Base-by-base conservation (phyloP, 2,113 vertebrate genomes). In the Oreocharis arfaki region DNA sequence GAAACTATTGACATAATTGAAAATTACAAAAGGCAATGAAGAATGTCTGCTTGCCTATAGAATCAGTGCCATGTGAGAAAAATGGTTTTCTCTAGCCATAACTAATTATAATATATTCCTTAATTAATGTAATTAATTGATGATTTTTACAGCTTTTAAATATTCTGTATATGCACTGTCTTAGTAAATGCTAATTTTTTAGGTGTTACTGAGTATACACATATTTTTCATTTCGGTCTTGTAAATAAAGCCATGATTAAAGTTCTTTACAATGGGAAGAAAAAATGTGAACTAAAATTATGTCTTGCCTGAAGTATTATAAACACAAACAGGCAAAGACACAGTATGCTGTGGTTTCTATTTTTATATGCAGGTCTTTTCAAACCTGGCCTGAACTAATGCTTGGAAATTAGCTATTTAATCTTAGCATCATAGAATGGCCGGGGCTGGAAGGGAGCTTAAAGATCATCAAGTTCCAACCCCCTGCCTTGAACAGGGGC, bases 1-100 rank as follows among this genome's bases (percentile, higher is more conserved):
- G 76, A 95, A 96, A 96, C 83, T 95, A 70, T 74, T 95, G 96
- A 87, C 84, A 44, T 69, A 80, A 91, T 90, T 95, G 89, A 84
- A 96, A 95, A 95, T 93, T 90, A 57, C 50, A 81, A 55, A 96
- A 78, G 76, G 60, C 39, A 81, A 4, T 61, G 79, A 94, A 81
- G 79, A 96, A 93, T 97, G 57, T 90, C 49, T 94, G 21, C 85
- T 90, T 95, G 32, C 52, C 70, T 96, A 6, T 93, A 91, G 83
- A 95, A 79, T 92, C 75, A 94, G 39, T 93, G 53, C 46, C 56
- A 76, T 28, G 59, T 75, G 77, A 96, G 61, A 90, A 46, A 84
- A 87, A 53, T 53, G n/a, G 24, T 95, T 95, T 77, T 90, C 41
- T 73, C 42, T 92, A 89, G n/a, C 42, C 37, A 35, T 91, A 50